Conservation (phyloP, 2,888 invertebrate genomes). For the Melipona beecheii region DNA sequence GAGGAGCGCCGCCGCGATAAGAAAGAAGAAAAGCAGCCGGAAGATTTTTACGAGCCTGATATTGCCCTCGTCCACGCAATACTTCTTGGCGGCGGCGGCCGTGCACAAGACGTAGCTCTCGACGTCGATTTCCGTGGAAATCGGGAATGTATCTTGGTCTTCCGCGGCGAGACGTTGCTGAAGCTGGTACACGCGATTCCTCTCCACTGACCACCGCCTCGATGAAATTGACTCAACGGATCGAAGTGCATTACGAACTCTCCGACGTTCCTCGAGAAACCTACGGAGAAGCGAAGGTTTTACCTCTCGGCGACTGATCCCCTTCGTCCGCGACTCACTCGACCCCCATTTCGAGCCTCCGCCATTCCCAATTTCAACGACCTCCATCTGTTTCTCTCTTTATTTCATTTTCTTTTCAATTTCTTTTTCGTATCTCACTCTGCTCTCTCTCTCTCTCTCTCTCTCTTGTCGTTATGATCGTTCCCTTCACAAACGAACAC, state of each 20-base stretch:
- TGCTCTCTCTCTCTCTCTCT: no score
- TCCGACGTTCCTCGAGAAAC: slow-evolving; percentile 70
- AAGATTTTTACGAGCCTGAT: slow-evolving; percentile 68
- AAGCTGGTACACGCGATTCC: slow-evolving; percentile 72
- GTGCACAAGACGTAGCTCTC: slow-evolving; percentile 78
- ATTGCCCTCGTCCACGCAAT: slow-evolving; percentile 73
- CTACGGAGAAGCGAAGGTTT: slow-evolving; percentile 68
- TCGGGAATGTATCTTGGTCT: slow-evolving; percentile 75
- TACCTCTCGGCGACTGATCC: slow-evolving; percentile 38
- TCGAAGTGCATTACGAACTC: slow-evolving; percentile 73
- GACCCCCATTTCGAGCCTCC: background rate
- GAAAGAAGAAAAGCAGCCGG: slow-evolving; percentile 49
- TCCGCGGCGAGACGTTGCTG: slow-evolving; percentile 67
- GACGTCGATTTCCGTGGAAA: slow-evolving; percentile 75
- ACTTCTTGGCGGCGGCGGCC: slow-evolving; percentile 75
- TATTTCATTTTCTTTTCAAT: no score
- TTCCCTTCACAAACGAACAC: no score
- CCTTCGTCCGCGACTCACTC: background rate
- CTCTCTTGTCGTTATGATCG: no score
- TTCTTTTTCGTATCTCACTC: no score
- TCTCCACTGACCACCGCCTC: slow-evolving; percentile 74
- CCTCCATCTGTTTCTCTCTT: background rate
- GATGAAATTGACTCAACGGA: slow-evolving; percentile 73
- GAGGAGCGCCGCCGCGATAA: slow-evolving; percentile 26
- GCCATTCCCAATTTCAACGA: background rate